Percentiles rank a stretch among this genome's conserved stretches.
Evolutionary conservation across 2,113 vertebrate genomes (phyloP).

Genomic region (Scophthalmus maximus): DNA sequence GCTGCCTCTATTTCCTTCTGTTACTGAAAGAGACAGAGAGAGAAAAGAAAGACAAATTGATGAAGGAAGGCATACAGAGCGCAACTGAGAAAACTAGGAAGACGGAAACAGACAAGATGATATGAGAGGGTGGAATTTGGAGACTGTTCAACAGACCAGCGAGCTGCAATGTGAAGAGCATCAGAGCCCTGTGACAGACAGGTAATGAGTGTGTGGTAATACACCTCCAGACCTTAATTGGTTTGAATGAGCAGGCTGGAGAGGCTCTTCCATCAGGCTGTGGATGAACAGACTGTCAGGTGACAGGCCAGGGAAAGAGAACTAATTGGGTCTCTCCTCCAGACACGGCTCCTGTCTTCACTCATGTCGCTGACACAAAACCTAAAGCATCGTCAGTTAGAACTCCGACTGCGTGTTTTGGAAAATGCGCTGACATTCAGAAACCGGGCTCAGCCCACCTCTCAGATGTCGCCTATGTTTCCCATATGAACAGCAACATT

Average conservation of each 20-base stretch:
- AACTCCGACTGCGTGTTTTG: no score
- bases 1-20: constrained; percentile 27
- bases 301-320: constrained; percentile 60
- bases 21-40: neutral
- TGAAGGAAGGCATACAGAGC: neutral
- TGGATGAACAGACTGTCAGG: constrained; percentile 69
- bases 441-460: no score
- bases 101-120: constrained; percentile 33
- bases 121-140: constrained; percentile 28
- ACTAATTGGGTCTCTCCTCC: constrained; percentile 71
- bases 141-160: constrained; percentile 44
- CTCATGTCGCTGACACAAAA: constrained; percentile 32
- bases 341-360: constrained; percentile 43
- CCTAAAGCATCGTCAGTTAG: neutral
- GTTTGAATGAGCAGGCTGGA: constrained; percentile 70
- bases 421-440: no score
- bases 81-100: neutral
- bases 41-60: constrained; percentile 27
- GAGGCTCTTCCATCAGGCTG: constrained; percentile 71
- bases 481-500: neutral
- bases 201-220: constrained; percentile 74
- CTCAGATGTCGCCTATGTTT: no score
- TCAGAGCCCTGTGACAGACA: constrained; percentile 54
- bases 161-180: constrained; percentile 51
- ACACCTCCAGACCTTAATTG: constrained; percentile 72